Conservation (phyloP, 1,140 invertebrate genomes). For the Elymnias hypermnestra region DNA sequence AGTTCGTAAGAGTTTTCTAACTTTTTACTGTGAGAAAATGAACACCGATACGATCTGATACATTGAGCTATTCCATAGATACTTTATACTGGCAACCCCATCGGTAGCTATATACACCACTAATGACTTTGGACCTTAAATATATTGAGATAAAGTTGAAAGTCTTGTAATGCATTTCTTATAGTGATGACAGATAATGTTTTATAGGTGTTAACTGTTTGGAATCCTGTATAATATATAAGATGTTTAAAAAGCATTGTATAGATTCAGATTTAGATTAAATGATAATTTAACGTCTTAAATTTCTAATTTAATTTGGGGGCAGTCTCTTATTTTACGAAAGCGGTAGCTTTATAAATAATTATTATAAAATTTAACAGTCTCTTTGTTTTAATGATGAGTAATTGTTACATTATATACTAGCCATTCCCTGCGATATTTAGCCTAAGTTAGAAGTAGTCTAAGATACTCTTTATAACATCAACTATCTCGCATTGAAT, state of each 20-base stretch:
- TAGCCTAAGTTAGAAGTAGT: no score
- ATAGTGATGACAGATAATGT: constrained; percentile 10
- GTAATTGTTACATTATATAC: no score
- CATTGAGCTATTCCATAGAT: constrained; percentile 12
- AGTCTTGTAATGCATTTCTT: constrained; percentile 1
- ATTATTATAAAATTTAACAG: no score
- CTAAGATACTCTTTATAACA: no score
- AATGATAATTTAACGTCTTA: no score
- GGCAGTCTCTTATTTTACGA: no score
- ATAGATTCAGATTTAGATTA: background rate
- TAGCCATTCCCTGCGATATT: no score
- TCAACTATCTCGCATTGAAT: no score
- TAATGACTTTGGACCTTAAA: background rate
- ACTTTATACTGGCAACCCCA: constrained; percentile 13
- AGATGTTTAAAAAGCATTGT: constrained; percentile 4
- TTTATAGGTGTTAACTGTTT: constrained; percentile 13
- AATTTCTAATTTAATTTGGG: no score
- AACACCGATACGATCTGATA: constrained; percentile 13
- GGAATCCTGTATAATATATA: background rate
- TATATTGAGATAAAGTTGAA: background rate
- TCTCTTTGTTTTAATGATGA: no score
- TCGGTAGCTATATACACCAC: background rate
- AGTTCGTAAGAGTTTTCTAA: constrained; percentile 47
- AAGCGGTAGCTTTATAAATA: no score
- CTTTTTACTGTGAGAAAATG: constrained; percentile 49